Evolutionary conservation across 2,888 invertebrate genomes (phyloP).

Genomic region (Amiota mariae): DNA sequence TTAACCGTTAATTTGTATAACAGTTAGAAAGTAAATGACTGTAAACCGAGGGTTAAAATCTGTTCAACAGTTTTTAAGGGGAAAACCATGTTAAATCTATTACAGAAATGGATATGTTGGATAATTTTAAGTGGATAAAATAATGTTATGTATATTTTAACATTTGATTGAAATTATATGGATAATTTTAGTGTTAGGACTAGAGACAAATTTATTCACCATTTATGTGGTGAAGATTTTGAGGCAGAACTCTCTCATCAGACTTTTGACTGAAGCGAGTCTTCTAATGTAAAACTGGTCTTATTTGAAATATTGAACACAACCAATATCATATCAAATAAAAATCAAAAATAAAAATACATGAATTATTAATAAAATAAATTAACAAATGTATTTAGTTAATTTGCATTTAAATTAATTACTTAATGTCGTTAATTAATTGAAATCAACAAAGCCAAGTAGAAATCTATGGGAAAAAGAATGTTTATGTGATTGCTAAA

Average conservation of each 20-base stretch:
- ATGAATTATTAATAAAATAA: no score
- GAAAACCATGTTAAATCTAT: background rate
- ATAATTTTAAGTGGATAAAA: conserved; percentile 5
- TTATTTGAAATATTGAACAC: no score
- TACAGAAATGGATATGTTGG: conserved; percentile 11
- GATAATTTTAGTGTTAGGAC: background rate
- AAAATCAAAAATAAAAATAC: background rate
- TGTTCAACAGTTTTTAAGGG: background rate
- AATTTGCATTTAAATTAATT: no score
- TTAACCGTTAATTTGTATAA: conserved; percentile 24
- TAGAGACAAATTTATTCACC: background rate
- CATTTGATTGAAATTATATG: background rate
- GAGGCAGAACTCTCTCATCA: no score
- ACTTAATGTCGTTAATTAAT: no score
- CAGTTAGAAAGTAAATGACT: background rate
- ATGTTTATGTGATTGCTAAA: no score
- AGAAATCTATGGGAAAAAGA: no score
- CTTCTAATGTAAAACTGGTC: no score
- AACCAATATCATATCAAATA: background rate
- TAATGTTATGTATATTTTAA: background rate
- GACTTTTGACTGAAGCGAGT: no score
- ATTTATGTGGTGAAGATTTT: no score
- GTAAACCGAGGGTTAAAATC: background rate
- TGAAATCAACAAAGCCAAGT: no score
- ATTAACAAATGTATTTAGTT: no score